These are phyloP conservation scores for Porites evermanni DNA, from an alignment of 92 coral and sea anemone species.

Conservation along the genomic window DNA sequence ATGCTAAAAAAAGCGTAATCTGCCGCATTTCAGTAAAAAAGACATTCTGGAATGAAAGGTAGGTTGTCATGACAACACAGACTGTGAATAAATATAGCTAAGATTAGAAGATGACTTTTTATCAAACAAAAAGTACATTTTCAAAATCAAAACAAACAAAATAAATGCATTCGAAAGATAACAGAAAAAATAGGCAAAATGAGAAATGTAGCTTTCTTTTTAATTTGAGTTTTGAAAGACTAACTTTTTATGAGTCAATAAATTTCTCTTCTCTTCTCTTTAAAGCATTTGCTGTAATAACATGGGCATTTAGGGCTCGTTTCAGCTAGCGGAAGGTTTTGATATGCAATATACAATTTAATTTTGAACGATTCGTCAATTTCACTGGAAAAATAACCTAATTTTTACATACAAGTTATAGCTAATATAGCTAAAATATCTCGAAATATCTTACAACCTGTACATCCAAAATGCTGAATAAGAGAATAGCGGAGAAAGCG, in stretches of 20 bases:
- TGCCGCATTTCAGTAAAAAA: too few relatives aligned
- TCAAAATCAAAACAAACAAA: not conserved
- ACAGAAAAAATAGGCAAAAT: too few relatives aligned
- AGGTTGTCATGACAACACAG: too few relatives aligned
- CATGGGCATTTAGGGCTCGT: not conserved
- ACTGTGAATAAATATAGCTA: too few relatives aligned
- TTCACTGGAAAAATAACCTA: slow-evolving; percentile 26
- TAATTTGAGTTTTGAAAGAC: not conserved
- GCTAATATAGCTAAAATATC: slow-evolving; percentile 11
- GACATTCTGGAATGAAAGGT: too few relatives aligned
- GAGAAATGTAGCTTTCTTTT: not conserved
- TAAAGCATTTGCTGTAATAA: slow-evolving; percentile 18
- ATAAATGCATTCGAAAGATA: not conserved
- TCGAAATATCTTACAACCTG: slow-evolving; percentile 19
- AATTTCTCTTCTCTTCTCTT: slow-evolving; percentile 37
- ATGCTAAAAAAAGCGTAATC: not conserved
- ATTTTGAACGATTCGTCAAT: slow-evolving; percentile 30
- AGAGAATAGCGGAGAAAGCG: not conserved
- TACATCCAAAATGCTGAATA: slow-evolving; percentile 22
- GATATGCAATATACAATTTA: slow-evolving; percentile 42
- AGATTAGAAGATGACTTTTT: too few relatives aligned
- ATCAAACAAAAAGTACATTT: too few relatives aligned
- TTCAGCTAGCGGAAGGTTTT: not conserved
- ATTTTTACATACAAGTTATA: slow-evolving; percentile 6
- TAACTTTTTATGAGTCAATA: slow-evolving; percentile 27